phyloP scores from a whole-genome alignment of 1,140 invertebrate genomes.

The Geopemphigus sp. region DNA sequence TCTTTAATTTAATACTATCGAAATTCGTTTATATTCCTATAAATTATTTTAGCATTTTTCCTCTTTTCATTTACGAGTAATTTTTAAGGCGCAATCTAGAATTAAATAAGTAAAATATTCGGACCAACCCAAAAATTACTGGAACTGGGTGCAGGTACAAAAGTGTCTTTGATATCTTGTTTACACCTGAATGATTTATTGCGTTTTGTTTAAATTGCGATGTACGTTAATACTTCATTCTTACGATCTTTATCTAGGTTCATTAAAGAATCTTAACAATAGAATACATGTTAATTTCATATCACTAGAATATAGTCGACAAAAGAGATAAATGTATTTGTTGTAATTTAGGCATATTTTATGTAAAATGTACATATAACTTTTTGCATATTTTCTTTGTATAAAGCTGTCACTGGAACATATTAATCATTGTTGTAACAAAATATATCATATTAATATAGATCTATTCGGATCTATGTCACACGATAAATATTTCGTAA shows the following conservation, averaged over 20 bases:
- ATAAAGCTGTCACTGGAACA: too few species aligned
- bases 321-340: too few species aligned
- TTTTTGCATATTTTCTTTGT: too few species aligned
- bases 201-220: too few species aligned
- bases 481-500: neutral
- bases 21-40: neutral
- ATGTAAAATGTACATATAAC: too few species aligned
- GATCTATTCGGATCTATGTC: slow-evolving; percentile 6
- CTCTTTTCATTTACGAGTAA: neutral
- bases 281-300: too few species aligned
- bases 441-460: too few species aligned
- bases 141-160: neutral
- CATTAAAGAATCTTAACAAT: neutral
- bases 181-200: too few species aligned
- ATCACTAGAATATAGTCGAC: too few species aligned
- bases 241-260: neutral
- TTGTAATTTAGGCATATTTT: neutral
- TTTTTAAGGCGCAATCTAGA: neutral
- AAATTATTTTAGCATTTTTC: neutral
- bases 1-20: neutral
- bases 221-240: too few species aligned
- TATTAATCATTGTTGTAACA: too few species aligned
- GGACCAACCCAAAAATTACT: slow-evolving; percentile 1
- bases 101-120: slow-evolving; percentile 25
- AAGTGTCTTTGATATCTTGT: too few species aligned